Base-by-base conservation (phyloP, 2,888 invertebrate species). In the Clostera curtula region DNA sequence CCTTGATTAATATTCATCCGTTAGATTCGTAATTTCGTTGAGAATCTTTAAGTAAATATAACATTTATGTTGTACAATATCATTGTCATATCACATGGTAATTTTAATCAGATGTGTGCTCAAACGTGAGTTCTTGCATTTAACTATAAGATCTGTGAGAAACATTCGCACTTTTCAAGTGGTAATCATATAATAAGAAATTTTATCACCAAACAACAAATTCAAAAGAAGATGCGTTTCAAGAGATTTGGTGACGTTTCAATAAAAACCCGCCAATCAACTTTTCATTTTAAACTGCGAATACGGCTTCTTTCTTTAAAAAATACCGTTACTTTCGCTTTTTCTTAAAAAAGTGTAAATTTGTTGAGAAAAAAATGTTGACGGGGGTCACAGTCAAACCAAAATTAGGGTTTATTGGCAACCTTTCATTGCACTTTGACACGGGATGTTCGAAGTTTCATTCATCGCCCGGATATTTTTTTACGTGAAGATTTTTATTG, bases 401-500 rank as follows among this genome's bases (percentile, higher is more conserved):
- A 45, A 80, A 80, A 79, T 82, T 79, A 79, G 73, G 75, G 73
- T 68, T 74, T 79, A 66, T 68, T 71, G 56, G 66, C 70, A 72
- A 80, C 73, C 77, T 77, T 73, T 75, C 59, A 68, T 67, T 75
- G 82, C 77, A 73, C 80, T 82, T 73, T 82, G 82, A 82, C 82
- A 83, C 65, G 70, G 63, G 64, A 71, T 71, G 64, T 43, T 57
- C 63, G 51, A 43, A 52, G 68, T 64, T 51, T 56, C 62, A 47
- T 71, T 72, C 73, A 79, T 79, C 76, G 73, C 75, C 76, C 71
- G 48, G 64, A 72, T 71, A 46, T 49, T 60, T 61, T 57, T 70
- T 68, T 55, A 37, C 24, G 23, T 39, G 42, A 57, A 66, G 67
- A 72, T 73, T 64, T 68, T 68, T 71, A 72, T 77, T 70, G 67